phyloP scores from a whole-genome alignment of 2,797 vertebrate species.

The Coranthus polyacanthus region DNA sequence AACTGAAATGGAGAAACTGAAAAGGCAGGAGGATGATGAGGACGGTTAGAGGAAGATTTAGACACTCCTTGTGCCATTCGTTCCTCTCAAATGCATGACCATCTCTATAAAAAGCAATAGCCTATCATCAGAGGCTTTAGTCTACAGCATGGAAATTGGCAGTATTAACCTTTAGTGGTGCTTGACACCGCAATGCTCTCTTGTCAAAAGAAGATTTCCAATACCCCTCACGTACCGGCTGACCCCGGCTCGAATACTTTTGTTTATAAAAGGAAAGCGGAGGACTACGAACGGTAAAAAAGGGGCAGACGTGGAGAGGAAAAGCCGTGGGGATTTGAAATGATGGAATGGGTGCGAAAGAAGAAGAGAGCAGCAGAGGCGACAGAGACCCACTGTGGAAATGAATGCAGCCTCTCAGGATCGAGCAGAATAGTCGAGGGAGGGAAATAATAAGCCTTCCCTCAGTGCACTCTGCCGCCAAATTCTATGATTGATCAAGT shows the following conservation, averaged over 20 bases:
- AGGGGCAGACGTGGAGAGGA: constrained; percentile 7
- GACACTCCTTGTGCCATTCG: constrained; percentile 7
- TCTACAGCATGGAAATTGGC: constrained; percentile 51
- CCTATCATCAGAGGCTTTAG: constrained; percentile 42
- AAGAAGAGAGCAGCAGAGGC: constrained; percentile 62
- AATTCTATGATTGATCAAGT: constrained; percentile 78
- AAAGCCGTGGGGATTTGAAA: constrained; percentile 53
- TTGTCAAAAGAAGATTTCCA: constrained; percentile 45
- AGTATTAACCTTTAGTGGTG: constrained; percentile 71
- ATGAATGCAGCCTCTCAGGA: constrained; percentile 70
- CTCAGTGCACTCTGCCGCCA: constrained; percentile 45
- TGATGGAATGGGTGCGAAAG: constrained; percentile 72
- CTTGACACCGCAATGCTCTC: constrained; percentile 52
- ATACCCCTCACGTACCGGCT: constrained; percentile 42
- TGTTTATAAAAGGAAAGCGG: constrained; percentile 52
- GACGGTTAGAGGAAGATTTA: constrained; percentile 1
- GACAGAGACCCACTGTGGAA: constrained; percentile 62
- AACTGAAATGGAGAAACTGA: not conserved
- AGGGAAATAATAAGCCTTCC: constrained; percentile 73
- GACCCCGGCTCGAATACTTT: constrained; percentile 35
- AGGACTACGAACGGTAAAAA: constrained; percentile 27
- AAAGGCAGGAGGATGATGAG: constrained; percentile 1
- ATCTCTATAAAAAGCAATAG: constrained; percentile 43
- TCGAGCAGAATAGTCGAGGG: constrained; percentile 46
- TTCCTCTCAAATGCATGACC: constrained; percentile 19